These are phyloP conservation scores for Ferrisia virgata DNA, from an alignment of 2,888 invertebrate species.

Conservation along the genomic window DNA sequence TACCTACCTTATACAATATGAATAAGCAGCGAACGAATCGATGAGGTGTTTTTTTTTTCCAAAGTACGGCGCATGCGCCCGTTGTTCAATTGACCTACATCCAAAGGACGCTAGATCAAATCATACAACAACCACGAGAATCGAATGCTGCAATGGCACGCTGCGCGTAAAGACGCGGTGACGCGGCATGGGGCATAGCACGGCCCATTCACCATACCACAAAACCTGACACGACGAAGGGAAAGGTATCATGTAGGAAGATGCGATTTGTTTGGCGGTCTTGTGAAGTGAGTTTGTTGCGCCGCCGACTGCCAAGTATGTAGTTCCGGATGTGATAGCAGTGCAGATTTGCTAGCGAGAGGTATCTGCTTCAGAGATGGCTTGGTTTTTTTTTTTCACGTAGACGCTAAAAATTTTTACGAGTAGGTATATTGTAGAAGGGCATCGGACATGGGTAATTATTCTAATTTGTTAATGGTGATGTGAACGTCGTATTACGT, in stretches of 20 bases:
- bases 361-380: neutral
- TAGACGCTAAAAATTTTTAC: no score
- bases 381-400: no score
- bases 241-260: constrained; percentile 34
- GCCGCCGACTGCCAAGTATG: constrained; percentile 3
- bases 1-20: no score
- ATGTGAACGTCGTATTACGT: no score
- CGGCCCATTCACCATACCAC: neutral
- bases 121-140: constrained; percentile 6
- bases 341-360: neutral
- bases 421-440: neutral
- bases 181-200: neutral
- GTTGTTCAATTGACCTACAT: neutral
- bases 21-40: no score
- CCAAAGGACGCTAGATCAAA: neutral
- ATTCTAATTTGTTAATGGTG: no score
- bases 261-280: neutral
- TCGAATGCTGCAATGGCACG: neutral
- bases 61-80: neutral
- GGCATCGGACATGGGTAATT: neutral
- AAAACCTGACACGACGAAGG: neutral
- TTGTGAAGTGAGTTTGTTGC: neutral
- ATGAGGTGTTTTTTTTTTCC: no score
- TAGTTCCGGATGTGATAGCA: constrained; percentile 39
- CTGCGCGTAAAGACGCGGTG: neutral